Conservation (phyloP, 2,888 invertebrate species). For the Megaustenia siamemsis region DNA sequence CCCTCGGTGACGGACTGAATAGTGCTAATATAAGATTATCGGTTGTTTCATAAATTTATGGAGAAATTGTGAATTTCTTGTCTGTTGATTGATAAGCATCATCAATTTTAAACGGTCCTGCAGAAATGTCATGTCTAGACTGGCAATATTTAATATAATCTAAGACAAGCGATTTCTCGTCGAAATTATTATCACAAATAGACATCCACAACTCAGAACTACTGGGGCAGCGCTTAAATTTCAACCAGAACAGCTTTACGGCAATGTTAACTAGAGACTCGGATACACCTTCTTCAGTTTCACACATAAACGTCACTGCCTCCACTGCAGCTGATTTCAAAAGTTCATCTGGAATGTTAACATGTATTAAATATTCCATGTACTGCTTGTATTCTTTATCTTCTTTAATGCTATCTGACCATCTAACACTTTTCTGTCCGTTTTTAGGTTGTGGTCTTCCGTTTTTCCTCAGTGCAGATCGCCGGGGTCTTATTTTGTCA, state of each 20-base stretch:
- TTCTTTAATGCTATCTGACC: constrained; percentile 12
- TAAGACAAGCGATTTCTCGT: constrained; percentile 13
- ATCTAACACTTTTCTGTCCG: not conserved
- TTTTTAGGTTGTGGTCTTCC: not conserved
- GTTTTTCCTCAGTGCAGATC: constrained; percentile 1
- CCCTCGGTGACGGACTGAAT: too few relatives aligned
- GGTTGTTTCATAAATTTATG: too few relatives aligned
- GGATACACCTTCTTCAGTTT: not conserved
- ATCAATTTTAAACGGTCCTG: too few relatives aligned
- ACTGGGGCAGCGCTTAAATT: not conserved
- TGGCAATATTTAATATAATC: not conserved
- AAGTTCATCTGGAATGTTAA: not conserved
- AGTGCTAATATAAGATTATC: too few relatives aligned
- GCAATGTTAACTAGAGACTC: constrained; percentile 6
- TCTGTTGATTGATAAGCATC: too few relatives aligned
- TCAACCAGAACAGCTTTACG: not conserved
- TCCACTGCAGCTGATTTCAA: not conserved
- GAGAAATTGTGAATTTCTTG: too few relatives aligned
- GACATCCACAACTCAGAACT: not conserved
- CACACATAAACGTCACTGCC: constrained; percentile 10
- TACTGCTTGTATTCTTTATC: not conserved
- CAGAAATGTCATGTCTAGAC: not conserved
- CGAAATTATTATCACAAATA: constrained; percentile 17
- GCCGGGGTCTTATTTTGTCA: not conserved
- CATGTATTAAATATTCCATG: not conserved